Evolutionary conservation across 2,888 invertebrate species (phyloP), one percentile per base, ranked within the genome.

Genomic region (Cataglyphis albicans): DNA sequence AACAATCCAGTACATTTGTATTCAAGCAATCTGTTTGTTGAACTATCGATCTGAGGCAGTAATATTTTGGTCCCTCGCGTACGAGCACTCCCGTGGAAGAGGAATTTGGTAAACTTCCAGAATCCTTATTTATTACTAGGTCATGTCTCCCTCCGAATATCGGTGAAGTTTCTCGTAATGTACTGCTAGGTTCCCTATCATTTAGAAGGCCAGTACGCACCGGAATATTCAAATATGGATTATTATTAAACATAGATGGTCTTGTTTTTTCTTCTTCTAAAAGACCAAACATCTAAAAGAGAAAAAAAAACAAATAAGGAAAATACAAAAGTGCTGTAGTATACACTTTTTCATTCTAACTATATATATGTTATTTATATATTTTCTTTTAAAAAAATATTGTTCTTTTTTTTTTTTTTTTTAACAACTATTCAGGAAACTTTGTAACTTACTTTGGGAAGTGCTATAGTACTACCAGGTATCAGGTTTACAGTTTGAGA

Each of bases 21-120:
- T 98, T 98, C 91, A 97, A 96, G 91, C 97, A 97, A 93, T 97
- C 97, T 0, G 97, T 97, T 91, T 96, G 96, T 88, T 96, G 96
- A 18, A 96, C 95, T 73, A 97, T 95, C 61, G 96, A 95, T 59
- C 97, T 95, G 87, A 96, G 96, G 94, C 97, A 97, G 94, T 97
- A 97, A 89, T 96, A 96, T 93, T 97, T 97, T 10, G 90, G 89
- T 72, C 90, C 91, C 68, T 92, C 88, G 4, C 89, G 85, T 15
- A 88, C 78, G 41, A 82, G 82, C 15, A 85, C 73, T 59, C n/a
- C 29, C 29, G 55, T 15, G 5, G 81, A 61, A 15, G 83, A 55
- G 12, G 78, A 55, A 59, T 68, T 87, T 12, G 82, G 38, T 12
- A 81, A 63, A 81, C 74, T 87, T 35, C 63, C 65, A 59, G 67